Evolutionary conservation across 2,888 invertebrate genomes (phyloP).

Genomic region (Nomada fucata): DNA sequence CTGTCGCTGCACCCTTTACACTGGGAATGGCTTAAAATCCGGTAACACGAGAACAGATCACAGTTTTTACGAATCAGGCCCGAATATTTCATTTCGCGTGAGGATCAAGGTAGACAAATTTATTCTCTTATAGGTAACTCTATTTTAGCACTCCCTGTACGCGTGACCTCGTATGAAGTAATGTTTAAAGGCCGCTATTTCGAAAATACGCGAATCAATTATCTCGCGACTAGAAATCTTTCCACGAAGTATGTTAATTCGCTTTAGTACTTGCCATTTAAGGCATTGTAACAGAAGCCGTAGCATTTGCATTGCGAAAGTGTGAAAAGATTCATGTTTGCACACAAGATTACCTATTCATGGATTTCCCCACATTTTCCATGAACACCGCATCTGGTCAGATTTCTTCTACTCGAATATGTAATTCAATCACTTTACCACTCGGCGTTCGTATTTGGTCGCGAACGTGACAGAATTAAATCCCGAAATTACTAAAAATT

Average conservation of each 20-base stretch:
- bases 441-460: too few species aligned
- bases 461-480: neutral
- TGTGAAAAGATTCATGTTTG: conserved; percentile 5
- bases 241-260: neutral
- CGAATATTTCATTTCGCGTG: too few species aligned
- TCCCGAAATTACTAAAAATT: neutral
- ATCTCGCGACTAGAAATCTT: neutral
- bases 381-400: neutral
- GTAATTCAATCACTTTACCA: neutral
- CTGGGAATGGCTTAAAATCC: neutral
- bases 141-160: too few species aligned
- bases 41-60: too few species aligned
- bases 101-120: too few species aligned
- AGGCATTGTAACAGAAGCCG: too few species aligned
- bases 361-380: neutral
- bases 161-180: too few species aligned
- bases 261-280: neutral
- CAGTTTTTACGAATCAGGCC: too few species aligned
- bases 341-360: neutral
- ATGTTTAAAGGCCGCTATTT: neutral
- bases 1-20: neutral
- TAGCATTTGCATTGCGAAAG: conserved; percentile 5
- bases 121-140: too few species aligned
- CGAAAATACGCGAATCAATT: neutral
- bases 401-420: neutral